Evolutionary conservation across 2,113 vertebrate species (phyloP), one percentile per base, ranked within the genome.

Genomic region (Fregata magnificens): DNA sequence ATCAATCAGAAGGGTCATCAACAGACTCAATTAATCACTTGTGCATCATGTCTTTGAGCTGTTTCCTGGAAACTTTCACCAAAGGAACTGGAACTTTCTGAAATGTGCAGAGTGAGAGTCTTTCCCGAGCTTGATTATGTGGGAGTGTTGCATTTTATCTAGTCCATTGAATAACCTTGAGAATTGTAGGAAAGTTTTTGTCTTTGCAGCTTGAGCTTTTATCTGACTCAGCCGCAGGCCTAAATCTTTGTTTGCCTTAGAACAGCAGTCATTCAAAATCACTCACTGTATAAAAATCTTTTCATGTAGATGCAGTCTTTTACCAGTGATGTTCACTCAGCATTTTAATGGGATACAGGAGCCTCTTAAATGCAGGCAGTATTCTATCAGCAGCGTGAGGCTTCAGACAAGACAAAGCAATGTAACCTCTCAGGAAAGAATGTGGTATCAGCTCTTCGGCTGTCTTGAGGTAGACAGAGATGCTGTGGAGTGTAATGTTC

Each of bases 251-350:
- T 77, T 92, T 95, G 94, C 67, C 86, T 95, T 88, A 58, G 63
- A 95, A 93, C 78, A 89, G 65, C 77, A 96, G 81, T 93, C 89
- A 95, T 61, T 94, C 89, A 96, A 87, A 97, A 94, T 87, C 89
- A 91, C 40, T 82, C 84, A 82, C 52, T 82, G 81, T 72, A 96
- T 13, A 89, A 93, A 91, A 95, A 87, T 34, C 81, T 91, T 91
- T 71, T 91, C 69, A 89, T 85, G 84, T 72, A 91, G 69, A 96
- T 82, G 44, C 34, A 71, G 77, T 40, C 49, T 94, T 91, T 82
- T 65, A 87, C 65, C 29, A 90, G 32, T 59, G 88, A 94, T 5
- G 24, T 82, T 95, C 79, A 71, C 78, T 76, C 85, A 93, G 81
- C 38, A 84, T 93, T 94, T 94, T 82, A 91, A 96, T 82, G 7